Evolutionary conservation across 1,140 invertebrate species (phyloP).

Genomic region (Ceratina australensis): DNA sequence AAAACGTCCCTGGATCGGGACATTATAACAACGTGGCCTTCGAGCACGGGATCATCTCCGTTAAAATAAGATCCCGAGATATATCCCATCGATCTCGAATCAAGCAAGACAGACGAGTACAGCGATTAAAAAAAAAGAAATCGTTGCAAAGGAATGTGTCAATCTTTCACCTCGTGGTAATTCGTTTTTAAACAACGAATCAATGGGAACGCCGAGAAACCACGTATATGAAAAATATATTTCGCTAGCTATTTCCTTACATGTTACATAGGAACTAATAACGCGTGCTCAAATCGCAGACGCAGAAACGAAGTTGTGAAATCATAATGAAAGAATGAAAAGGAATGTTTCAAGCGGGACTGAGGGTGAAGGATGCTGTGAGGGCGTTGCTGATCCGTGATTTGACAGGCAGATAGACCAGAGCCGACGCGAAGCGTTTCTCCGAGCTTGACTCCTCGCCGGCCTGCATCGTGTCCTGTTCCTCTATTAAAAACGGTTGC

Average conservation of each 20-base stretch:
- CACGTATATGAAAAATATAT: conserved; percentile 50
- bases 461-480: conserved; percentile 72
- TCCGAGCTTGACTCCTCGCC: conserved; percentile 67
- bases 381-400: conserved; percentile 89
- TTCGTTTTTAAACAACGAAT: conserved; percentile 1
- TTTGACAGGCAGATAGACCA: conserved; percentile 95
- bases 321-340: neutral
- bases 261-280: conserved; percentile 72
- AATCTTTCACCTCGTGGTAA: neutral
- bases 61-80: neutral
- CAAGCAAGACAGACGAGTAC: neutral
- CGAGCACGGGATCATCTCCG: conserved; percentile 37
- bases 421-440: conserved; percentile 88
- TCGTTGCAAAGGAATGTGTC: neutral
- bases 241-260: conserved; percentile 50
- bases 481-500: conserved; percentile 92
- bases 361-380: conserved; percentile 94
- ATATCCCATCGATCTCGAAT: neutral
- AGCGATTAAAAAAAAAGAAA: neutral
- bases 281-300: conserved; percentile 69
- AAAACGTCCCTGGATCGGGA: conserved; percentile 67
- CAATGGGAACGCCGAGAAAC: conserved; percentile 1
- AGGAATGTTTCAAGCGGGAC: conserved; percentile 86
- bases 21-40: conserved; percentile 71
- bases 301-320: conserved; percentile 41